These are phyloP conservation scores for Parnassius smintheus DNA, from an alignment of 2,888 invertebrate genomes.

Conservation along the genomic window DNA sequence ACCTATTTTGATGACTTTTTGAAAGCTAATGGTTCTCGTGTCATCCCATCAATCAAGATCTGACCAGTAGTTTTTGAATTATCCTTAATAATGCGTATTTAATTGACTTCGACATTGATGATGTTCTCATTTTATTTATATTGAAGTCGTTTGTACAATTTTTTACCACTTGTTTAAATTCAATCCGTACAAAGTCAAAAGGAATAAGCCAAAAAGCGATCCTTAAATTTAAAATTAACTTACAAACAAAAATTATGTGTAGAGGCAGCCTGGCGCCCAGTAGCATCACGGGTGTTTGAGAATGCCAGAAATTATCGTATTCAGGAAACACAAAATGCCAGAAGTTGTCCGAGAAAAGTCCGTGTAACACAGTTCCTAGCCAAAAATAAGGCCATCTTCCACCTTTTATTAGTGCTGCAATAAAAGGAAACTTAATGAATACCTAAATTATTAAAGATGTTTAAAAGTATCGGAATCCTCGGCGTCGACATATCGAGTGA, in stretches of 20 bases:
- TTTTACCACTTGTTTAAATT: no score
- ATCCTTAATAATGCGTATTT: no score
- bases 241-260: conserved; percentile 87
- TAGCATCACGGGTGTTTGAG: conserved; percentile 87
- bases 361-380: conserved; percentile 87
- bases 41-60: no score
- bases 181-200: no score
- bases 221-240: conserved; percentile 47
- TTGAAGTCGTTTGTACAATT: no score
- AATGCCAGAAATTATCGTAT: conserved; percentile 92
- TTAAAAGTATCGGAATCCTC: not conserved
- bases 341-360: conserved; percentile 84
- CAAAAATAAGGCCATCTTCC: conserved; percentile 88
- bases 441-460: not conserved
- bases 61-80: no score
- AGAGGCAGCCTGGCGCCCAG: conserved; percentile 86
- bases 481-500: no score
- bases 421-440: not conserved
- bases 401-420: conserved; percentile 84
- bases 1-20: no score
- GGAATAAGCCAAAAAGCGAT: no score
- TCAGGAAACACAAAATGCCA: conserved; percentile 86
- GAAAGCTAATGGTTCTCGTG: no score
- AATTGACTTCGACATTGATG: no score
- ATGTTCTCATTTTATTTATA: no score